Conservation (phyloP, 2,113 vertebrate genomes). For the Odontophorus gujanensis region DNA sequence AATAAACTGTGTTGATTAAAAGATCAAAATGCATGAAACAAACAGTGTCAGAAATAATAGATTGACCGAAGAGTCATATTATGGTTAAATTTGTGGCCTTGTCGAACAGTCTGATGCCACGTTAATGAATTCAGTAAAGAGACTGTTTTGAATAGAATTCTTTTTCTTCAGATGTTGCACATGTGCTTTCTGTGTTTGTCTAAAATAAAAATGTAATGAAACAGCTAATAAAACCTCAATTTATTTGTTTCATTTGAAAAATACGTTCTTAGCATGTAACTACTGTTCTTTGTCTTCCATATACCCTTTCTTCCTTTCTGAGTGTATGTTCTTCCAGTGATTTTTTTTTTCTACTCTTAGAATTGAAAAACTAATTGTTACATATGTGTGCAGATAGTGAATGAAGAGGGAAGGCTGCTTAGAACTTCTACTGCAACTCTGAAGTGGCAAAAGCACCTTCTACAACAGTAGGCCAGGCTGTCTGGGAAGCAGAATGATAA, state of each 20-base stretch:
- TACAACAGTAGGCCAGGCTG: neutral
- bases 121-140: constrained; percentile 74
- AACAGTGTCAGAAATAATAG: constrained; percentile 71
- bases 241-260: constrained; percentile 77
- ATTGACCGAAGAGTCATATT: constrained; percentile 74
- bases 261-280: constrained; percentile 51
- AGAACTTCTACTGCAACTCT: neutral
- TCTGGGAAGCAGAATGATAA: neutral
- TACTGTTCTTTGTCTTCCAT: constrained; percentile 68
- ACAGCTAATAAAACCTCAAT: constrained; percentile 81
- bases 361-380: constrained; percentile 25
- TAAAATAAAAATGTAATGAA: constrained; percentile 82
- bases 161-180: constrained; percentile 75
- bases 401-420: neutral
- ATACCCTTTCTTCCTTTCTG: constrained; percentile 64
- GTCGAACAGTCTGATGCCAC: constrained; percentile 70
- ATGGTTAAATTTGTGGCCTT: constrained; percentile 72
- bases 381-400: neutral
- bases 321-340: constrained; percentile 35
- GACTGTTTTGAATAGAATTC: constrained; percentile 74
- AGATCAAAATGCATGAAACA: constrained; percentile 68
- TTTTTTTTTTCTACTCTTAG: constrained; percentile 29
- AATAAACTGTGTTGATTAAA: constrained; percentile 68
- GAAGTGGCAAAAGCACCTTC: neutral
- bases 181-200: constrained; percentile 77